A percentile compares a stretch with the other conserved stretches of the same genome.
Conservation (phyloP, 2,888 invertebrate species). For the Tachina lurida region DNA sequence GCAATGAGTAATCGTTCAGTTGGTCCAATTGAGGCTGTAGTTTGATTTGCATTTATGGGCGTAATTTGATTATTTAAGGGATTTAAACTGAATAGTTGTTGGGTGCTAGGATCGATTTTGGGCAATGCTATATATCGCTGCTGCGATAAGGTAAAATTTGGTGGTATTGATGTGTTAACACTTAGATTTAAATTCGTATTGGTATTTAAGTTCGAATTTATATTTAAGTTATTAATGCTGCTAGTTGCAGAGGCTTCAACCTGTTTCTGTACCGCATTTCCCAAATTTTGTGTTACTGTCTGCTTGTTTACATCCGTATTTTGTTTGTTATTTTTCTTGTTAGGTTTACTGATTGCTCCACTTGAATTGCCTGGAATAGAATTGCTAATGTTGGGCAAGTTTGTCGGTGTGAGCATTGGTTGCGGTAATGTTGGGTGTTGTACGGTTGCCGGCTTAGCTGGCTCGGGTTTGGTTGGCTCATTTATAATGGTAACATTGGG, state of each 20-base stretch:
- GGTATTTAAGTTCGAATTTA: conserved; percentile 62
- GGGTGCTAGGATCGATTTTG: conserved; percentile 81
- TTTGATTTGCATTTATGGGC: conserved; percentile 81
- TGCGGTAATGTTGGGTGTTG: conserved; percentile 69
- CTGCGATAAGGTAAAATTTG: conserved; percentile 62
- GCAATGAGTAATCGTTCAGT: conserved; percentile 82
- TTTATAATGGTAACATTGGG: conserved; percentile 83
- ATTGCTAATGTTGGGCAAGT: conserved; percentile 54
- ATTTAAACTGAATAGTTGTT: conserved; percentile 82
- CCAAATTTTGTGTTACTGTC: conserved; percentile 24
- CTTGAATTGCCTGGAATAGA: conserved; percentile 52
- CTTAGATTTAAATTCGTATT: conserved; percentile 34
- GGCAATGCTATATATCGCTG: conserved; percentile 82
- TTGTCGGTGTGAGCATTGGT: conserved; percentile 75
- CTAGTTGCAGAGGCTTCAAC: not conserved
- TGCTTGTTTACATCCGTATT: conserved; percentile 46
- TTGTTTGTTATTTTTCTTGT: conserved; percentile 63
- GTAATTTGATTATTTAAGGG: conserved; percentile 83
- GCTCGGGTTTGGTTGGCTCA: conserved; percentile 79
- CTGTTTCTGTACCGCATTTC: conserved; percentile 40
- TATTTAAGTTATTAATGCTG: conserved; percentile 7
- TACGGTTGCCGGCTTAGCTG: conserved; percentile 57
- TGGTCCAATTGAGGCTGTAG: conserved; percentile 82
- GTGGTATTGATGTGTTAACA: conserved; percentile 67
- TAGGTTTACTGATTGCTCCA: conserved; percentile 72